Conservation (phyloP, 2,113 vertebrate species). For the Actinemys pallida region DNA sequence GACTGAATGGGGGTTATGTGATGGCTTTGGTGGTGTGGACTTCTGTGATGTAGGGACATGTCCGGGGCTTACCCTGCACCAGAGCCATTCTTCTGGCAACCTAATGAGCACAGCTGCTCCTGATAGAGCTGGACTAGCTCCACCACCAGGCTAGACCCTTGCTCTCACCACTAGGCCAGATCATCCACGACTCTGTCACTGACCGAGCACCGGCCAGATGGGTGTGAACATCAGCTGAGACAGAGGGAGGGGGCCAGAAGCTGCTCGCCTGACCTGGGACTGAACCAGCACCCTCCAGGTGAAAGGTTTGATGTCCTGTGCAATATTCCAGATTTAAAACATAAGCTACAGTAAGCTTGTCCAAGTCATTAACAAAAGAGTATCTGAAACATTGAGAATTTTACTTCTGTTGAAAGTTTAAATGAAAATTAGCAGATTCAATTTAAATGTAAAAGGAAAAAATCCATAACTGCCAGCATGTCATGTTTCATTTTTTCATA, state of each 20-base stretch:
- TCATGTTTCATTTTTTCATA: not conserved
- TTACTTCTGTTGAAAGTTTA: conserved; percentile 10
- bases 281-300: not conserved
- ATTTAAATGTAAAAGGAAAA: not conserved
- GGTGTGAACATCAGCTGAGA: not conserved
- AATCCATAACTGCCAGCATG: not conserved
- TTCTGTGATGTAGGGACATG: not conserved
- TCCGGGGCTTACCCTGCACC: too few relatives aligned
- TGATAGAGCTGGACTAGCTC: not conserved
- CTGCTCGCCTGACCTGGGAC: not conserved
- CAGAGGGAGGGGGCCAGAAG: not conserved
- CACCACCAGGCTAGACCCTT: too few relatives aligned
- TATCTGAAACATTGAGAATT: not conserved
- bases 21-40: fast-evolving
- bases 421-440: not conserved
- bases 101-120: not conserved
- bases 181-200: not conserved
- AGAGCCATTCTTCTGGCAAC: not conserved
- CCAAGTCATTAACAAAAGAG: not conserved
- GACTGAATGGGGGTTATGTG: not conserved
- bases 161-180: too few relatives aligned
- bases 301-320: not conserved
- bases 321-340: not conserved
- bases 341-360: not conserved
- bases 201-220: not conserved